Evolutionary conservation across 2,888 invertebrate genomes (phyloP).

Genomic region (Lysandra coridon): DNA sequence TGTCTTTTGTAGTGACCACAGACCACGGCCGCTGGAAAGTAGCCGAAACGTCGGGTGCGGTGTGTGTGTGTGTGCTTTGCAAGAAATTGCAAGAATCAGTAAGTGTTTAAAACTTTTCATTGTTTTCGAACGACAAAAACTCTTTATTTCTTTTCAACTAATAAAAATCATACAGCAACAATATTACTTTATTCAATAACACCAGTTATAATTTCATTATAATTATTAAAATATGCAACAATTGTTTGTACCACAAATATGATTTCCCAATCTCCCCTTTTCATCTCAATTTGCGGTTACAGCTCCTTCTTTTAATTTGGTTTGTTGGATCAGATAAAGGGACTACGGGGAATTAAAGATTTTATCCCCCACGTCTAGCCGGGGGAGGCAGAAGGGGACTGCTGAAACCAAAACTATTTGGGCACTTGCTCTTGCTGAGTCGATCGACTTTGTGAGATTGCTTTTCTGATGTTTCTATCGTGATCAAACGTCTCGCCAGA

Average conservation of each 20-base stretch:
- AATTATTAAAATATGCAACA: not conserved
- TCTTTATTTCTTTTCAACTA: too few relatives aligned
- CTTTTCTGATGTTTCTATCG: not conserved
- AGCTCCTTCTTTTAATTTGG: not conserved
- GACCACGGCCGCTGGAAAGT: too few relatives aligned
- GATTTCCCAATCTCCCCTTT: not conserved
- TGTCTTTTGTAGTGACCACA: too few relatives aligned
- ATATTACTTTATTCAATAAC: too few relatives aligned
- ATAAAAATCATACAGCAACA: too few relatives aligned
- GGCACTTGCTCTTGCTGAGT: not conserved
- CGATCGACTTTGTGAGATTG: not conserved
- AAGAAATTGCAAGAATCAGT: too few relatives aligned
- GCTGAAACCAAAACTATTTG: slow-evolving; percentile 18
- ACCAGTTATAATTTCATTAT: too few relatives aligned
- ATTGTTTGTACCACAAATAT: not conserved
- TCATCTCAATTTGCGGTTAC: not conserved
- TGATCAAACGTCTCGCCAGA: not conserved
- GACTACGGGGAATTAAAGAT: slow-evolving; percentile 3
- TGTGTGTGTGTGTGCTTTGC: too few relatives aligned
- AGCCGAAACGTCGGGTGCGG: too few relatives aligned
- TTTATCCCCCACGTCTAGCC: slow-evolving; percentile 11
- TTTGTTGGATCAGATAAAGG: slow-evolving; percentile 18
- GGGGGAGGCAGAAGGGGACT: not conserved
- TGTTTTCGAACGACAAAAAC: too few relatives aligned
- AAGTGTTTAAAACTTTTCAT: too few relatives aligned